These are phyloP conservation scores for Paraescarpia echinospica DNA, from an alignment of 1,140 invertebrate genomes.

Conservation along the genomic window DNA sequence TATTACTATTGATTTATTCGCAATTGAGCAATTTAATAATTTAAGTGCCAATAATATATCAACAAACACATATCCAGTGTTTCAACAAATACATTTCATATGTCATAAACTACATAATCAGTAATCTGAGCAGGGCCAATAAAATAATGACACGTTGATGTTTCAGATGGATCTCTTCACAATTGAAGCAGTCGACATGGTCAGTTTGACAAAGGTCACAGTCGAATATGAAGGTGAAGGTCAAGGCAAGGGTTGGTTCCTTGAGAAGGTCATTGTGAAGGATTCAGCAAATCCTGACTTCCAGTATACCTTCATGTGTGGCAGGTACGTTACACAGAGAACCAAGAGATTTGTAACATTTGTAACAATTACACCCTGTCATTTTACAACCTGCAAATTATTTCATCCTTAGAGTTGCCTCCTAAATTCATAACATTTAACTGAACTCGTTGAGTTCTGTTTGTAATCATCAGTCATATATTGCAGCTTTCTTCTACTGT, in stretches of 20 bases:
- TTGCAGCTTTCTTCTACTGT: neutral
- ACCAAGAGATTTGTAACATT: neutral
- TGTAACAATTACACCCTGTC: no score
- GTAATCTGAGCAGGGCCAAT: no score
- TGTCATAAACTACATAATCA: no score
- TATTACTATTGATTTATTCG: no score
- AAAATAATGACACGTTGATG: neutral
- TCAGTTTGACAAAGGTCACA: slow-evolving; percentile 28
- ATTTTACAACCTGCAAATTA: no score
- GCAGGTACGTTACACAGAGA: slow-evolving; percentile 35
- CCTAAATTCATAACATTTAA: neutral
- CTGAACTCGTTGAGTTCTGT: neutral
- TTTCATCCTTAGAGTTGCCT: no score
- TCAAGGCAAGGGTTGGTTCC: slow-evolving; percentile 45
- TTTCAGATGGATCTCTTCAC: neutral
- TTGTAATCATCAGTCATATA: no score
- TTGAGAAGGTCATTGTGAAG: slow-evolving; percentile 50
- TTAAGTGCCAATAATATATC: no score
- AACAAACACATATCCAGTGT: no score
- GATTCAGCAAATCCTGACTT: slow-evolving; percentile 38
- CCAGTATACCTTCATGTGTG: slow-evolving; percentile 45
- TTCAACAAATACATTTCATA: no score
- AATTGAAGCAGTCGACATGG: neutral
- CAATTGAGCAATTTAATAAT: no score
- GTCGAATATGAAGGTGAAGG: slow-evolving; percentile 47